Base-by-base conservation (phyloP, 2,113 vertebrate genomes). In the Mobula hypostoma region DNA sequence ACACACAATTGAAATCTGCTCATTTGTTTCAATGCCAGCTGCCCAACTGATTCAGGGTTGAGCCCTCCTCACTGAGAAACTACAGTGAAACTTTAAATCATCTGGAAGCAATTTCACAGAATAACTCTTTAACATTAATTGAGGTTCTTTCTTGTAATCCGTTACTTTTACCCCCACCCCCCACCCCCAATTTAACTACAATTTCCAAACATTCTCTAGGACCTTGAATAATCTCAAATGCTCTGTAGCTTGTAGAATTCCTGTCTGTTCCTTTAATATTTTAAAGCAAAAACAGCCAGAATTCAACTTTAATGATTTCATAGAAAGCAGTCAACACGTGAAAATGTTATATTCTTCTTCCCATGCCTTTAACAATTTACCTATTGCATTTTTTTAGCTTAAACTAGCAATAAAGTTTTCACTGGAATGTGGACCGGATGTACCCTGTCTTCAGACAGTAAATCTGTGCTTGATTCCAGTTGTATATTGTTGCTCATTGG, bases 81-180 rank as follows among this genome's bases (percentile, higher is more conserved):
- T 24, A 56, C 48, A 4, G 48, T 48, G 48, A 90, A 90, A 36
- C 61, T 4, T 90, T 66, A 66, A 66, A 66, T 32, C 85, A 66
- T 19, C 61, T 90, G 85, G 61, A 90, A 90, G 29, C 61, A 90
- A 68, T 61, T 66, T 66, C 58, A 66, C n/a, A 66, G 14, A 90
- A 90, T n/a, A 32, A 66, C 29, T 5, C n/a, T 9, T 90, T 90
- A 90, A 66, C 58, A 90, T 90, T 90, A 90, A 68, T 90, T 90
- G 83, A 87, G 83, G 58, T 87, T 87, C 29, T 36, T 90, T 90
- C 85, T 90, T 66, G 85, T 90, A 32, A 32, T 66, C 27, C 66
- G 12, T 68, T 66, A 90, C 29, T 32, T 66, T 66, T 87, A 14
- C 24, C 15, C 1, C 48, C 48, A 2, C 48, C 48, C 48, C 48